Conservation (phyloP, 2,797 vertebrate genomes). For the Melanotaenia maccullochi region DNA sequence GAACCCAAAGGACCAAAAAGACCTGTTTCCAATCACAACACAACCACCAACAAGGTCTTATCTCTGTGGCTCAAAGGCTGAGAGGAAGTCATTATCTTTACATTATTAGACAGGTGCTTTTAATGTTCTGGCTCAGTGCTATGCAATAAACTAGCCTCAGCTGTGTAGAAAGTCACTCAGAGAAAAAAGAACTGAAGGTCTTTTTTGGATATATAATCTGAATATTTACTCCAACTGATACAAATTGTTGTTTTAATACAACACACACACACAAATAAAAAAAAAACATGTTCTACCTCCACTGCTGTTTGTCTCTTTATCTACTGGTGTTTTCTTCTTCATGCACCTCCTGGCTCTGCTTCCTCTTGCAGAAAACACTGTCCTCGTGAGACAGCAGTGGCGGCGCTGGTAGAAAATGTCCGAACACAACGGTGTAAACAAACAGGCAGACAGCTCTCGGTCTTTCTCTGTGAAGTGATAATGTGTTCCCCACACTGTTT, state of each 20-base stretch:
- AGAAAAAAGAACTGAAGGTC: slow-evolving; percentile 11
- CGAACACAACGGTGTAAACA: slow-evolving; percentile 77
- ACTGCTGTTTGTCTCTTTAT: slow-evolving; percentile 38
- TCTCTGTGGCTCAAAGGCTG: not conserved
- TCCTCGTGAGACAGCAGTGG: slow-evolving; percentile 72
- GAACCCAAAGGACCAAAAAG: not conserved
- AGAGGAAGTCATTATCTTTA: not conserved
- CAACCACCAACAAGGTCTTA: not conserved
- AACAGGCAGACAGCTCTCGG: slow-evolving; percentile 72
- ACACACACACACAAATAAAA: slow-evolving; percentile 4
- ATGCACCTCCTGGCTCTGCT: slow-evolving; percentile 45
- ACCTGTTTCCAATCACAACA: not conserved
- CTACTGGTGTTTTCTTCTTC: slow-evolving; percentile 34
- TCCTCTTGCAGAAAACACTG: slow-evolving; percentile 53
- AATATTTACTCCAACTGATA: slow-evolving; percentile 37
- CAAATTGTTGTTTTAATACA: slow-evolving; percentile 43
- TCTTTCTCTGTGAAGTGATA: slow-evolving; percentile 83
- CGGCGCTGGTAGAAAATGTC: slow-evolving; percentile 73
- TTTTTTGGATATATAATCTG: slow-evolving; percentile 20
- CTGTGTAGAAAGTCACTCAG: slow-evolving; percentile 6
- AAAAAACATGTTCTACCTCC: slow-evolving; percentile 32
- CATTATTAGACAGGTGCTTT: not conserved
- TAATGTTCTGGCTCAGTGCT: not conserved
- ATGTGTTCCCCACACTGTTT: slow-evolving; percentile 79
- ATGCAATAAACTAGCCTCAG: slow-evolving; percentile 11